A percentile compares a stretch with the other conserved stretches of the same genome.
Evolutionary conservation across 2,888 invertebrate genomes (phyloP).

Genomic region (Synanthedon tipuliformis): DNA sequence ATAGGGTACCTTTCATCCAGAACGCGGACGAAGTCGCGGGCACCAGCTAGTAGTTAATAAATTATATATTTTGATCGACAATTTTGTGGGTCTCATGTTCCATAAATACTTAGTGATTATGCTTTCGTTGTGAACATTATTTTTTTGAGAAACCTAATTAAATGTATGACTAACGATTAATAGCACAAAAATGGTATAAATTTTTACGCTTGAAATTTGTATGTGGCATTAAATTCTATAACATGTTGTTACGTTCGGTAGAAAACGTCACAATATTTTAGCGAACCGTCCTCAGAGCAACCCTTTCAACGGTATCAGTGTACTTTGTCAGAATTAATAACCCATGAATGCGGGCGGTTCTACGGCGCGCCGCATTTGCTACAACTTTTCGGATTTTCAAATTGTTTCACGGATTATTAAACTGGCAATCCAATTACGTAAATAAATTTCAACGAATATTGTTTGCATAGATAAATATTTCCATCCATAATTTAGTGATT

Average conservation of each 20-base stretch:
- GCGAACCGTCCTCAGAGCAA: slow-evolving; percentile 41
- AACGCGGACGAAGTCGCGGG: too few relatives aligned
- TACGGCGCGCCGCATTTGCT: slow-evolving; percentile 23
- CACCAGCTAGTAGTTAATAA: too few relatives aligned
- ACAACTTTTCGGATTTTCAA: slow-evolving; percentile 56
- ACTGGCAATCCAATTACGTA: slow-evolving; percentile 63
- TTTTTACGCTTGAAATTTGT: neutral
- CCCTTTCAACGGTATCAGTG: slow-evolving; percentile 50
- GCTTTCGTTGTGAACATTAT: too few relatives aligned
- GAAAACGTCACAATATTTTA: slow-evolving; percentile 57
- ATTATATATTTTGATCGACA: too few relatives aligned
- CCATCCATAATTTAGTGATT: too few relatives aligned
- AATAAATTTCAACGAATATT: slow-evolving; percentile 35
- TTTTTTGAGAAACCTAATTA: too few relatives aligned
- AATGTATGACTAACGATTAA: too few relatives aligned
- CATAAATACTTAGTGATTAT: too few relatives aligned
- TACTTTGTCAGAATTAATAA: slow-evolving; percentile 66
- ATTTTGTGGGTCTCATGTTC: too few relatives aligned
- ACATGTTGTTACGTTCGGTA: slow-evolving; percentile 1
- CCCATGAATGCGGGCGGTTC: slow-evolving; percentile 48
- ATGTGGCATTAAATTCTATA: neutral
- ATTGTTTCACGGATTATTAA: slow-evolving; percentile 69
- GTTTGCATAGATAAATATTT: neutral
- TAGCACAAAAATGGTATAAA: too few relatives aligned
- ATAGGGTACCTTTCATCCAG: too few relatives aligned